Evolutionary conservation across 2,888 invertebrate genomes (phyloP).

Genomic region (Cephus sareptanus): DNA sequence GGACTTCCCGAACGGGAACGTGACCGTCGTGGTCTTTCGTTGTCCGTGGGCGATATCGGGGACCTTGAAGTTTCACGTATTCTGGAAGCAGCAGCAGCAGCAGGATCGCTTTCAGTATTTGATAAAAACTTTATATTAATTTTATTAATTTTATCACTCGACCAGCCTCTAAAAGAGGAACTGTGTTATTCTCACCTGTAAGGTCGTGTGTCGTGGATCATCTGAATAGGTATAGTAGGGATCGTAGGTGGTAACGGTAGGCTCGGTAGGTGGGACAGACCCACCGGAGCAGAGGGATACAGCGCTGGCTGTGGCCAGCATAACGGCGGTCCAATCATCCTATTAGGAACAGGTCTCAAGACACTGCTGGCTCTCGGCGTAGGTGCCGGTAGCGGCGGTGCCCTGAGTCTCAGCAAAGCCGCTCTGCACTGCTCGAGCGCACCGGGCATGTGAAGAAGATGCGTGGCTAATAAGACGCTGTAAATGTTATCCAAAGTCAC

Average conservation of each 20-base stretch:
- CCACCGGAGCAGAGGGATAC: constrained; percentile 43
- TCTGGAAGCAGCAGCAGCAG: constrained; percentile 12
- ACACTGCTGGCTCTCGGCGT: constrained; percentile 52
- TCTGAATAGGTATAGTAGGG: constrained; percentile 35
- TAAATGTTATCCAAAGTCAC: constrained; percentile 78
- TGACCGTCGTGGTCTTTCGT: constrained; percentile 15
- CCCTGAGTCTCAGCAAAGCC: constrained; percentile 70
- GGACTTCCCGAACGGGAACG: constrained; percentile 18
- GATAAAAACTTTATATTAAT: not conserved
- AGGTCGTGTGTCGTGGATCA: not conserved
- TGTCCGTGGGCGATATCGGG: constrained; percentile 27
- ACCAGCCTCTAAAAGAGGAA: not conserved
- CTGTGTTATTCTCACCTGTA: not conserved
- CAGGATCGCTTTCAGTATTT: not conserved
- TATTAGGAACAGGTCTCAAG: constrained; percentile 59
- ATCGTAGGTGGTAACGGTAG: constrained; percentile 37
- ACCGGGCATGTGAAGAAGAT: constrained; percentile 79
- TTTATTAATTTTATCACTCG: not conserved
- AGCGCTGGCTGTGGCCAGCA: constrained; percentile 47
- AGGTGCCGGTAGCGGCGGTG: constrained; percentile 54
- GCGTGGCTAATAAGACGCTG: constrained; percentile 77
- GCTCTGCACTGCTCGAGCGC: constrained; percentile 76
- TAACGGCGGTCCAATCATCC: constrained; percentile 54
- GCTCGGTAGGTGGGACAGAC: constrained; percentile 55
- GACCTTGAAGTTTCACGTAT: constrained; percentile 28